Evolutionary conservation across 35 echinoderm and acorn worm genomes (phyloP).

Genomic region (Ophioderma brevispina): DNA sequence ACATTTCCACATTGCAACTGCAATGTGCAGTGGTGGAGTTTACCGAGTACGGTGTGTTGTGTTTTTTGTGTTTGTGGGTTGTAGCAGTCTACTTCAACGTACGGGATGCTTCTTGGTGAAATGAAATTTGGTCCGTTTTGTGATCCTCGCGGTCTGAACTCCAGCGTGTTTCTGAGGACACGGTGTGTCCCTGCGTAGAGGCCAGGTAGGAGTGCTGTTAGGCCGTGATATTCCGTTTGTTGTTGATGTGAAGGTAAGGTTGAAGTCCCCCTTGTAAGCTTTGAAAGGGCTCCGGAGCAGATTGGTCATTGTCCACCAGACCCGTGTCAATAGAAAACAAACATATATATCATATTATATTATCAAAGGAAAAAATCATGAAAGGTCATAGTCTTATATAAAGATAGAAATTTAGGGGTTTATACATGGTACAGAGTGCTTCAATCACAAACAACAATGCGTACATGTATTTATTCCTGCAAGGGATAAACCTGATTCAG

Average conservation of each 20-base stretch:
- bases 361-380: too few relatives aligned
- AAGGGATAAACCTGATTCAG: too few relatives aligned
- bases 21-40: conserved; percentile 82
- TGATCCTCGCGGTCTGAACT: conserved; percentile 65
- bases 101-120: conserved; percentile 41
- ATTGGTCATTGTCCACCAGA: conserved; percentile 26
- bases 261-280: conserved; percentile 78
- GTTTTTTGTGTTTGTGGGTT: too few relatives aligned
- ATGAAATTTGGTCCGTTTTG: conserved; percentile 14
- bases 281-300: conserved; percentile 65
- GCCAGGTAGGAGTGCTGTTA: conserved; percentile 80
- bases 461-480: too few relatives aligned
- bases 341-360: too few relatives aligned
- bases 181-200: conserved; percentile 75
- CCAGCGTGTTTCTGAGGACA: conserved; percentile 62
- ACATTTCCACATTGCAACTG: conserved; percentile 68
- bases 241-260: conserved; percentile 79
- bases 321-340: too few relatives aligned
- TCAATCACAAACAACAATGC: too few relatives aligned
- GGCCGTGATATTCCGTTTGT: conserved; percentile 76
- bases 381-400: too few relatives aligned
- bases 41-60: conserved; percentile 84
- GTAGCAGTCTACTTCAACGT: conserved; percentile 85
- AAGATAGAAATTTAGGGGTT: too few relatives aligned
- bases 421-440: too few relatives aligned